Conservation (phyloP, 2,113 vertebrate genomes). For the Oryzias curvinotus region DNA sequence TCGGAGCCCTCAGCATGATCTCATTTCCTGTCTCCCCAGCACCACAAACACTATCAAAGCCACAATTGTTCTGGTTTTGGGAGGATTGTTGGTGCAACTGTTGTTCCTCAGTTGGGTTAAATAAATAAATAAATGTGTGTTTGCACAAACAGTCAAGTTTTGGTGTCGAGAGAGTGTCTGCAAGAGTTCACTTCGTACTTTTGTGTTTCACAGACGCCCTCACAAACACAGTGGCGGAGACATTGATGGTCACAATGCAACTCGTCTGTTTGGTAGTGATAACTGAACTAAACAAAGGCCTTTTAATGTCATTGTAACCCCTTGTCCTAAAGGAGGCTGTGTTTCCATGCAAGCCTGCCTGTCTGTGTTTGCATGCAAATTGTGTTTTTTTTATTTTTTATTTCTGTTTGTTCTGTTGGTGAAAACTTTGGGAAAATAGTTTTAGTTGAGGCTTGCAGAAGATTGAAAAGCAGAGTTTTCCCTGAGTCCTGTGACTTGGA, state of each 20-base stretch:
- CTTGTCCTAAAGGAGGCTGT: constrained; percentile 65
- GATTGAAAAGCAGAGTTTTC: constrained; percentile 1
- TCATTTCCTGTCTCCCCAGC: constrained; percentile 70
- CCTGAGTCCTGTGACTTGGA: constrained; percentile 23
- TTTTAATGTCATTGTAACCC: constrained; percentile 76
- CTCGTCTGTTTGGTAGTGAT: constrained; percentile 71
- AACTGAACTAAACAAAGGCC: constrained; percentile 73
- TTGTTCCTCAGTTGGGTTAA: constrained; percentile 48
- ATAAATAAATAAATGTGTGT: constrained; percentile 25
- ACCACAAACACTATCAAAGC: constrained; percentile 60
- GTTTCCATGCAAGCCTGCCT: constrained; percentile 21
- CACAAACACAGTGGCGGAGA: constrained; percentile 20
- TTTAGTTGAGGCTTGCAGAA: constrained; percentile 5
- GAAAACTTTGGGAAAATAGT: constrained; percentile 16
- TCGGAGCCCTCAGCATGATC: constrained; percentile 61
- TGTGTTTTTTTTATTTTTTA: constrained; percentile 11
- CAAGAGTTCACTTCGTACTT: constrained; percentile 53
- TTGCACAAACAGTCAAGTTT: constrained; percentile 25
- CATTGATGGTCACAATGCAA: constrained; percentile 51
- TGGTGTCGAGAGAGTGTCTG: constrained; percentile 32
- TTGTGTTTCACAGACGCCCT: constrained; percentile 21
- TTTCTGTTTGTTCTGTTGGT: not conserved
- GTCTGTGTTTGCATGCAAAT: constrained; percentile 22
- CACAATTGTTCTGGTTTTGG: constrained; percentile 61
- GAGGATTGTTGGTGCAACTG: constrained; percentile 45